Evolutionary conservation across 1,140 invertebrate genomes (phyloP).

Genomic region (Bombus polaris): DNA sequence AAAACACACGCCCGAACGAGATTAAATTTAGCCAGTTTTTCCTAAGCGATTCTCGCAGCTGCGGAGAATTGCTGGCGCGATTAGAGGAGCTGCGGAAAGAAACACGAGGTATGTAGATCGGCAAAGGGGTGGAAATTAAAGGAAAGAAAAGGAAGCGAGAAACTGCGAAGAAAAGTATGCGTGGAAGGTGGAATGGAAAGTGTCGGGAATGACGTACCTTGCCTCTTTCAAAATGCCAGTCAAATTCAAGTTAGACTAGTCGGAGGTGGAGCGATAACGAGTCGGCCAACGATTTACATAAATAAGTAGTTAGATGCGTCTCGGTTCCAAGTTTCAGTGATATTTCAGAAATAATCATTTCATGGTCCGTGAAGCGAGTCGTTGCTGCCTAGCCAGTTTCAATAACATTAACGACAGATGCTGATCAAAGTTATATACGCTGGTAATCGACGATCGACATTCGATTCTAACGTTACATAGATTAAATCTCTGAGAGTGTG

Average conservation of each 20-base stretch:
- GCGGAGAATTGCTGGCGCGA: neutral
- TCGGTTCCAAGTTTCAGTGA: slow-evolving; percentile 10
- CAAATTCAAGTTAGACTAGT: slow-evolving; percentile 38
- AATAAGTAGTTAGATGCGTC: neutral
- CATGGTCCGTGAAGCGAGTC: neutral
- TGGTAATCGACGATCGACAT: neutral
- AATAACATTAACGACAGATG: neutral
- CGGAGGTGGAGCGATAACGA: neutral
- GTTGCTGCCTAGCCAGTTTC: slow-evolving; percentile 1
- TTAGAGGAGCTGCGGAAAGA: neutral
- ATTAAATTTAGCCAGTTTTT: neutral
- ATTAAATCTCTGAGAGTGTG: neutral
- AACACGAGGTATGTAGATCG: neutral
- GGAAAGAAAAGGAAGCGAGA: slow-evolving; percentile 50
- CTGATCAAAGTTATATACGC: neutral
- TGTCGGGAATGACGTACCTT: slow-evolving; percentile 2
- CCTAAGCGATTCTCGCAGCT: neutral
- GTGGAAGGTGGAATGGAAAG: slow-evolving; percentile 4
- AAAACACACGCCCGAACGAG: accelerated
- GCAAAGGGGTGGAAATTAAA: slow-evolving; percentile 72
- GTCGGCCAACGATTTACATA: slow-evolving; percentile 18
- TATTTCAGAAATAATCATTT: neutral
- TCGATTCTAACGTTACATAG: neutral
- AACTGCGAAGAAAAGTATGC: neutral
- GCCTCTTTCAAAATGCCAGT: slow-evolving; percentile 10